Evolutionary conservation across 1,140 invertebrate genomes (phyloP).

Genomic region (Nasonia longicornis): DNA sequence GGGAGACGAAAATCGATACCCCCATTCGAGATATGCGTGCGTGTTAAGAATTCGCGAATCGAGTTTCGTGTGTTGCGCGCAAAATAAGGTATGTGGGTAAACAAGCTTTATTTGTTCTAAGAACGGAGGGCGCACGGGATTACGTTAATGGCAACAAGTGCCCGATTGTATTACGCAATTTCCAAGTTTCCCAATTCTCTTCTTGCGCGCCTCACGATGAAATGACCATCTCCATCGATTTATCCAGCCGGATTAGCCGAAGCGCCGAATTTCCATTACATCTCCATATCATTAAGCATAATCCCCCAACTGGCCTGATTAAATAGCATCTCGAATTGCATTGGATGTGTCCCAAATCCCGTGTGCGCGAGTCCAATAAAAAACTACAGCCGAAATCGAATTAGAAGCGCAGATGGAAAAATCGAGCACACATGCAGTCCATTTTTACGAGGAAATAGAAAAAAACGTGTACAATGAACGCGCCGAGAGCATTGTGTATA

Average conservation of each 20-base stretch:
- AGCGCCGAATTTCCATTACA: neutral
- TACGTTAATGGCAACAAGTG: too few species aligned
- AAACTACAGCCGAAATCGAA: constrained; percentile 3
- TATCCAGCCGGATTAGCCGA: neutral
- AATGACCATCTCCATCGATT: neutral
- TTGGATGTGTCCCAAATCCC: neutral
- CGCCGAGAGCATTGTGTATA: constrained; percentile 12
- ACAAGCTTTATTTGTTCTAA: too few species aligned
- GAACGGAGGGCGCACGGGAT: too few species aligned
- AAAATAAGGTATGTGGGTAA: too few species aligned
- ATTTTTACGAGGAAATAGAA: constrained; percentile 23
- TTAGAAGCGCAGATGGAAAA: constrained; percentile 33
- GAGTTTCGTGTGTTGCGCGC: too few species aligned
- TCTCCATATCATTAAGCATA: neutral
- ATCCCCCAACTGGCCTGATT: constrained; percentile 8
- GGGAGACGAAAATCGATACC: constrained; percentile 11
- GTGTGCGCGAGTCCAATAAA: neutral
- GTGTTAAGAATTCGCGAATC: too few species aligned
- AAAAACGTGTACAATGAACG: constrained; percentile 29
- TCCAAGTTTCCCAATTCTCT: neutral
- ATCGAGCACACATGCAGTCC: constrained; percentile 27
- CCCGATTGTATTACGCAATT: too few species aligned
- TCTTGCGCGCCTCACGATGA: neutral
- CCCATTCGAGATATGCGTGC: neutral
- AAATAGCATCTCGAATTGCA: constrained; percentile 16